Evolutionary conservation across 1,140 invertebrate species (phyloP), one percentile per base, ranked within the genome.

Genomic region (Scaptomyza pallida): DNA sequence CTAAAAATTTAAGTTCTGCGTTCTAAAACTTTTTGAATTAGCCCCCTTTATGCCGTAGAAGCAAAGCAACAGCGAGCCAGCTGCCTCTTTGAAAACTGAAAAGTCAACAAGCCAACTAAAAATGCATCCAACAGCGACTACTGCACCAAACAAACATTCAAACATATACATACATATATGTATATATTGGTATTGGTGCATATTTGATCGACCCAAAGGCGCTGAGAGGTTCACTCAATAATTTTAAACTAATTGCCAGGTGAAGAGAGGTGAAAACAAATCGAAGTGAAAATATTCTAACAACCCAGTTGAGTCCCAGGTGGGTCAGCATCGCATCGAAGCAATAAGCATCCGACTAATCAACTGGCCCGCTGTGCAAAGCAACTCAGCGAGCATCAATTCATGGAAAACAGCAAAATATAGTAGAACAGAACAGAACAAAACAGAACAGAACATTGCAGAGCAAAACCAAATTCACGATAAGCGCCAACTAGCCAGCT

Each of bases 191-290:
- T 33, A 48, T 30, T 9, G 26, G 45, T 51, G 60, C 55, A 67
- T 56, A 60, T 57, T 79, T 75, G 64, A 48, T 47, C 71, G 51
- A 65, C 52, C 43, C 47, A 55, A 48, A 50, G 40, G 67, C 52
- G 51, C 44, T 68, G 61, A 75, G 56, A 56, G 65, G 65, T 41
- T 54, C 77, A 50, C 57, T 72, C 67, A 80, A 72, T 72, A 61
- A 62, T 70, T 72, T 75, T 41, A 23, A 54, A 45, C 72, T 80
- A 80, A 80, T 80, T 76, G 77, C 72, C 68, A 80, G 67, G 77
- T 76, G 77, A 65, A 71, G 68, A 67, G 65, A 45, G 47, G 45
- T 26, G 48, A 72, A 75, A 63, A 67, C 26, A 80, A 80, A 80
- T 80, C 72, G 75, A 56, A 67, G 52, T 19, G 52, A 60, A 75